Evolutionary conservation across 2,797 vertebrate genomes (phyloP).

Genomic region (Phrynocephalus guinanensis): DNA sequence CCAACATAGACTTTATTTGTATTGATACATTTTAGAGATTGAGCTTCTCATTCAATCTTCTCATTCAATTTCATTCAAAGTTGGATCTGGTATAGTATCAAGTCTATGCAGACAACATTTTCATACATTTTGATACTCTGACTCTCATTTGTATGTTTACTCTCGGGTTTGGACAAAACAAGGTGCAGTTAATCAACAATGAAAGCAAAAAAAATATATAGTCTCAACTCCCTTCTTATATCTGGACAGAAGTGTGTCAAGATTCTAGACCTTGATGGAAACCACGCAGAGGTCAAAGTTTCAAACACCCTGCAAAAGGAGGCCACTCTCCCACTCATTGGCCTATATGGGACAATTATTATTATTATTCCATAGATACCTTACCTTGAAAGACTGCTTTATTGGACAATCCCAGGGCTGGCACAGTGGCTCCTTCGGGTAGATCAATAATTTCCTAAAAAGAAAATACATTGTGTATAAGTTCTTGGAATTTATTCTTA

Average conservation of each 20-base stretch:
- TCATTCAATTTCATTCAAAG: too few species aligned
- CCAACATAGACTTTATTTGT: too few species aligned
- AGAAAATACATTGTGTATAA: not conserved
- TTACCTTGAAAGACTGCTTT: constrained; percentile 97
- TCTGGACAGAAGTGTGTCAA: too few species aligned
- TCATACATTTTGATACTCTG: too few species aligned
- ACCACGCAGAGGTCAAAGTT: not conserved
- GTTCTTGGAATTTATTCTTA: not conserved
- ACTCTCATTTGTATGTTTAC: too few species aligned
- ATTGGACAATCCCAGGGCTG: constrained; percentile 96
- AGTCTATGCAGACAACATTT: too few species aligned
- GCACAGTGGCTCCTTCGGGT: constrained; percentile 95
- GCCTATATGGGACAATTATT: not conserved
- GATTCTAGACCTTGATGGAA: not conserved
- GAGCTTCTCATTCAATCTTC: too few species aligned
- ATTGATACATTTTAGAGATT: too few species aligned
- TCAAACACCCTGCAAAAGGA: not conserved
- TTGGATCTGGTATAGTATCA: too few species aligned
- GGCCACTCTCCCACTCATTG: not conserved
- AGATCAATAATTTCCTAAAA: constrained; percentile 81
- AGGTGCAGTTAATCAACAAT: not conserved
- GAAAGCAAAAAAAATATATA: not conserved
- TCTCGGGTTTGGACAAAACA: not conserved
- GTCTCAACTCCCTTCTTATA: too few species aligned
- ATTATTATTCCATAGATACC: not conserved